These are phyloP conservation scores for Hemiprocne comata DNA, from an alignment of 2,113 vertebrate species.

Conservation along the genomic window DNA sequence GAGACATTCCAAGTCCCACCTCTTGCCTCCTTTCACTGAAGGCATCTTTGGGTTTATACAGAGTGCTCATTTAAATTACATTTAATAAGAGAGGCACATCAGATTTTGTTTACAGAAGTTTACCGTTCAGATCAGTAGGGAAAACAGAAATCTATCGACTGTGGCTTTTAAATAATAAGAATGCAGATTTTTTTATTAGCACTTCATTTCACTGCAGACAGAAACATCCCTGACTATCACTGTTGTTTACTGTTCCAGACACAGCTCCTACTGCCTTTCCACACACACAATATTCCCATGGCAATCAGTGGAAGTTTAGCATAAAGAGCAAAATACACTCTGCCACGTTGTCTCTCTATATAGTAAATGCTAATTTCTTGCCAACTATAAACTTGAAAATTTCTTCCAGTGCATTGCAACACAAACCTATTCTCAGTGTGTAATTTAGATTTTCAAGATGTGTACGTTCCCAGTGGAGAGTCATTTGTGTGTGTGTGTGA, in stretches of 20 bases:
- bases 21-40: neutral
- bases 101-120: slow-evolving; percentile 73
- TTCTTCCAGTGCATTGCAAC: slow-evolving; percentile 50
- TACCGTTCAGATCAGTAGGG: slow-evolving; percentile 65
- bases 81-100: slow-evolving; percentile 55
- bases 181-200: slow-evolving; percentile 51
- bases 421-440: slow-evolving; percentile 53
- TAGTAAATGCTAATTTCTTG: slow-evolving; percentile 67
- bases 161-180: slow-evolving; percentile 66
- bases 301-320: slow-evolving; percentile 59
- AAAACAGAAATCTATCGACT: slow-evolving; percentile 71
- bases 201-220: slow-evolving; percentile 61
- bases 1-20: neutral
- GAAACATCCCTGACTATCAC: slow-evolving; percentile 68
- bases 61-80: slow-evolving; percentile 34
- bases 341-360: slow-evolving; percentile 54
- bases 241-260: slow-evolving; percentile 68
- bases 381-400: slow-evolving; percentile 55
- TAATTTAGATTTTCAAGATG: slow-evolving; percentile 48
- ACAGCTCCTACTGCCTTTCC: slow-evolving; percentile 23
- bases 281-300: slow-evolving; percentile 57
- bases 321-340: slow-evolving; percentile 62
- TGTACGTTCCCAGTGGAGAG: slow-evolving; percentile 43
- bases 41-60: neutral
- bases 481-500: slow-evolving; percentile 4